Evolutionary conservation across 2,888 invertebrate genomes (phyloP).

Genomic region (Apodemia duryi): DNA sequence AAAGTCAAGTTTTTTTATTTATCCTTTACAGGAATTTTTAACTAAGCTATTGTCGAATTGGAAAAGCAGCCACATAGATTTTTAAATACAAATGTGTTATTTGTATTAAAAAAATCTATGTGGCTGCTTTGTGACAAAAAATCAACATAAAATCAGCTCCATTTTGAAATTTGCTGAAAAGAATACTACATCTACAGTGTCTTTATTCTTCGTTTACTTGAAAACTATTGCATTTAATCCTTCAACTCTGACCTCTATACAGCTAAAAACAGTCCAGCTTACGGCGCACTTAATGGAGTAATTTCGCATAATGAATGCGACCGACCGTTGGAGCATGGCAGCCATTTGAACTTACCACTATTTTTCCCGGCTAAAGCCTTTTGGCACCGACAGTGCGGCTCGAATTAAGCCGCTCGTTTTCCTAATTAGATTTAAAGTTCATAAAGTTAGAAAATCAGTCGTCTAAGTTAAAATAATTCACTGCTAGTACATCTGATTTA

Average conservation of each 20-base stretch:
- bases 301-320: slow-evolving; percentile 60
- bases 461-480: too few relatives aligned
- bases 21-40: too few relatives aligned
- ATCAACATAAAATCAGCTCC: too few relatives aligned
- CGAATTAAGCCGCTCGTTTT: slow-evolving; percentile 9
- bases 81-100: too few relatives aligned
- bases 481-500: too few relatives aligned
- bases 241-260: slow-evolving; percentile 7
- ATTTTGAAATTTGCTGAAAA: too few relatives aligned
- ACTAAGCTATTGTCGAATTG: too few relatives aligned
- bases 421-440: slow-evolving; percentile 13
- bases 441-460: not conserved
- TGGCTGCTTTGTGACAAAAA: too few relatives aligned
- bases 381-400: not conserved
- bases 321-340: slow-evolving; percentile 32
- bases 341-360: slow-evolving; percentile 29
- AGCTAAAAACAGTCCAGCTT: slow-evolving; percentile 40
- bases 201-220: not conserved
- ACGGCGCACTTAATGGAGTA: slow-evolving; percentile 54
- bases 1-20: too few relatives aligned
- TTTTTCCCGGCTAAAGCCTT: slow-evolving; percentile 18
- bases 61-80: too few relatives aligned
- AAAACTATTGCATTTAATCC: not conserved
- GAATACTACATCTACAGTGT: not conserved
- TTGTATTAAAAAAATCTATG: too few relatives aligned